A percentile compares a stretch with the other conserved stretches of the same genome.
Evolutionary conservation across 53 echinoderm and acorn worm genomes (phyloP).

Genomic region (Apostichopus leukothele): DNA sequence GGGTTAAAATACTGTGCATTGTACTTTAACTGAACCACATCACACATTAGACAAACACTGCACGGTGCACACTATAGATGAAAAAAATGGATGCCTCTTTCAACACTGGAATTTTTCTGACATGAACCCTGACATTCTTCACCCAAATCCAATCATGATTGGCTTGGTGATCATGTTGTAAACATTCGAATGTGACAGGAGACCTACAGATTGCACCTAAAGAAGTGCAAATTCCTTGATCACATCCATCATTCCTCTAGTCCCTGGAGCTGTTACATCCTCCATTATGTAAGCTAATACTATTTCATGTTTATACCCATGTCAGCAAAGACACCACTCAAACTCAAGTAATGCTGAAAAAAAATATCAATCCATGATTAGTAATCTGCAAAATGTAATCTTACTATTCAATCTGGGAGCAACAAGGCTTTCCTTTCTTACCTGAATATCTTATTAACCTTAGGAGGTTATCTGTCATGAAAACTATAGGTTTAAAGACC

Average conservation of each 20-base stretch:
- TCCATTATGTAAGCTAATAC: slow-evolving; percentile 15
- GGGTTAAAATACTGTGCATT: no score
- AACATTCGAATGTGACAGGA: not conserved
- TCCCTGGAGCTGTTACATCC: slow-evolving; percentile 16
- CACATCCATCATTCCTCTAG: not conserved
- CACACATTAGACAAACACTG: no score
- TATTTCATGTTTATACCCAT: slow-evolving; percentile 5
- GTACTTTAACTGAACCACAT: no score
- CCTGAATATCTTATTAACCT: slow-evolving; percentile 11
- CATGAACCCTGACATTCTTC: no score
- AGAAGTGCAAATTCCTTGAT: slow-evolving; percentile 22
- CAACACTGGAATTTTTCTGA: no score
- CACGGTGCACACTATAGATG: no score
- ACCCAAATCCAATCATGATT: no score
- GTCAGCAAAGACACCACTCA: slow-evolving; percentile 18
- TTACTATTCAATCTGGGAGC: not conserved
- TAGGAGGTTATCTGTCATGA: not conserved
- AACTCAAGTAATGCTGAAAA: not conserved
- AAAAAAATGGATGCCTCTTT: no score
- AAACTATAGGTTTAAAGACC: not conserved
- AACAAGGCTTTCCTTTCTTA: not conserved
- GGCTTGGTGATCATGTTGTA: not conserved
- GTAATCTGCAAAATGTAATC: not conserved
- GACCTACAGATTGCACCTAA: not conserved
- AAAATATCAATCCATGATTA: not conserved